Evolutionary conservation across 2,113 vertebrate genomes (phyloP).

Genomic region (Porphyrio hochstetteri): DNA sequence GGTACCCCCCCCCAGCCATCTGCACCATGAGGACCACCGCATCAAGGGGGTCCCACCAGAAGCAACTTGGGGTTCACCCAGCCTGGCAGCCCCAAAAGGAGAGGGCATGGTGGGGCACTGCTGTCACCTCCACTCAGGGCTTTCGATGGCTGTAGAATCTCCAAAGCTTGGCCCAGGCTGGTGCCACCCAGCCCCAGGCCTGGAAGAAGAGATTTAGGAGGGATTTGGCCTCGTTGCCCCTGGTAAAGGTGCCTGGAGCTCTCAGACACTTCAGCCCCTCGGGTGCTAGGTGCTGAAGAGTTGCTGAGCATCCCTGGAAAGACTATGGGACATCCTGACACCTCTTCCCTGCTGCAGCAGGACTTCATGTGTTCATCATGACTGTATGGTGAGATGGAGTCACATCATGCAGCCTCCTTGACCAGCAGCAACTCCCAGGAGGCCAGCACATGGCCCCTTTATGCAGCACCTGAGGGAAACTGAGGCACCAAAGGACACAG

Average conservation of each 20-base stretch:
- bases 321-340: rapidly evolving
- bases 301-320: not conserved
- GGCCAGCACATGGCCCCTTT: not conserved
- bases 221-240: not conserved
- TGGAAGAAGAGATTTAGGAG: not conserved
- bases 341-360: rapidly evolving
- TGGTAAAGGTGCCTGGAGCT: not conserved
- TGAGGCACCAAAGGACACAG: not conserved
- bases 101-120: not conserved
- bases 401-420: not conserved
- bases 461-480: not conserved
- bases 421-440: not conserved
- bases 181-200: not conserved
- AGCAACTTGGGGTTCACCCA: not conserved
- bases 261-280: not conserved
- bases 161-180: not conserved
- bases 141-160: not conserved
- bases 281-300: not conserved
- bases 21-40: not conserved
- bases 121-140: not conserved
- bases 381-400: not conserved
- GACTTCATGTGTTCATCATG: not conserved
- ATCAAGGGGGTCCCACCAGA: not conserved
- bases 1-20: too few species aligned
- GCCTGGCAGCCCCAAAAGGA: not conserved